Percentiles rank a stretch among this genome's conserved stretches.
Evolutionary conservation across 2,797 vertebrate species (phyloP).

Genomic region (Anolis apletophallus): DNA sequence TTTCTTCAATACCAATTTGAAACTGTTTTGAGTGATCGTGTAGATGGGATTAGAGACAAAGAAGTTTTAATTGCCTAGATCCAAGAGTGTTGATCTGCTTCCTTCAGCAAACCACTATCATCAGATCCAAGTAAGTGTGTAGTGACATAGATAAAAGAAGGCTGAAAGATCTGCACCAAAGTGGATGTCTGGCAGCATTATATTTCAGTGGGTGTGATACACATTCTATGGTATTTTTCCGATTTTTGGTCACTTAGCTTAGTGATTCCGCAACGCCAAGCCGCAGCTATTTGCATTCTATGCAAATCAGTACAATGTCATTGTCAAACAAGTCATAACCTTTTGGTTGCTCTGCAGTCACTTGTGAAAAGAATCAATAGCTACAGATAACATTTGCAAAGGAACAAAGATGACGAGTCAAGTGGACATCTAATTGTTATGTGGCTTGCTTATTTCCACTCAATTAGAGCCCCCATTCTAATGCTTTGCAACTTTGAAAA

Average conservation of each 20-base stretch:
- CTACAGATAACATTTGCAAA: constrained; percentile 61
- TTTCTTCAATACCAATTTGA: no score
- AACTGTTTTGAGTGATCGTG: no score
- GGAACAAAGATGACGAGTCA: constrained; percentile 50
- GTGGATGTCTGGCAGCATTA: neutral
- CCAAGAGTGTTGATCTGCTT: neutral
- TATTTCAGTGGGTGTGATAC: neutral
- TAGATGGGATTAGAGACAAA: neutral
- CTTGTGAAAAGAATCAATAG: constrained; percentile 59
- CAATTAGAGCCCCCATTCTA: neutral
- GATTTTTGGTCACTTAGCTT: constrained; percentile 52
- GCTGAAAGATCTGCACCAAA: no score
- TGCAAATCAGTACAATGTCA: constrained; percentile 21
- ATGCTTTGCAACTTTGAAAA: constrained; percentile 27
- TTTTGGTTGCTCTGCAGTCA: constrained; percentile 43
- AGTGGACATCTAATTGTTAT: constrained; percentile 52
- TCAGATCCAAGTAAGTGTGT: neutral
- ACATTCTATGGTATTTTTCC: constrained; percentile 46
- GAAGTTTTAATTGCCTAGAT: neutral
- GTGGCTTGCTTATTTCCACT: constrained; percentile 18
- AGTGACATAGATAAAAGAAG: neutral
- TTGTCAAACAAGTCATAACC: constrained; percentile 47
- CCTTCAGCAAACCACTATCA: neutral
- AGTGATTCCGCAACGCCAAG: constrained; percentile 42
- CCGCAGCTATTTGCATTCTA: constrained; percentile 30